Evolutionary conservation across 2,797 vertebrate species (phyloP), one percentile per base, ranked within the genome.

Genomic region (Lindbergichthys nudifrons): DNA sequence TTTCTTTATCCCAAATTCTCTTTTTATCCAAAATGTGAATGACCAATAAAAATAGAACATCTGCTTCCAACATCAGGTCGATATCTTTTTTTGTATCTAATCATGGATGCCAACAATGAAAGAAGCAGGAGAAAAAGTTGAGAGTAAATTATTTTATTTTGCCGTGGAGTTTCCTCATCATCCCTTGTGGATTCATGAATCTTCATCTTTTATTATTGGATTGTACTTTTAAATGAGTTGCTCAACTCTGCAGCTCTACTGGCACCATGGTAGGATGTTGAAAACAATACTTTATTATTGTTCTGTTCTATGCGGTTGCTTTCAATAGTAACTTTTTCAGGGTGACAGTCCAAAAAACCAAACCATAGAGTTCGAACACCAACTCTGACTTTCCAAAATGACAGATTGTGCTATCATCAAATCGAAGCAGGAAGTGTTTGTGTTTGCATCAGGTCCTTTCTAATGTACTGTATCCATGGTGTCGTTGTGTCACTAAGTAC

Each of bases 161-260:
- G 9, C 67, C 10, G 21, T 53, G 53, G 64, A 16, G n/a, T 2
- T 3, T 48, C 26, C 4, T 18, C 51, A 43, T 41, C 15, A 43
- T 41, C 43, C 12, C 13, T 8, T 26, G 32, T 73, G 43, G 19
- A 56, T 39, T 41, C 11, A 48, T 66, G 32, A 64, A 60, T 65
- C 50, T n/a, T 41, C 12, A 51, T 73, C 48, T 21, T 15, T 45
- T 77, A 67, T 72, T 62, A 60, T 68, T 46, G 71, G 14, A 65
- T 65, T 50, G 46, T 70, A 60, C 15, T 48, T n/a, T 63, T 63
- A 54, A 52, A 51, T 13, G 36, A 36, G 59, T 18, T 36, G 26
- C 54, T 75, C 61, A 51, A 10, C 36, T 64, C 41, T 54, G 75
- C 56, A 50, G 51, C 60, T 66, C 43, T 3, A 36, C 21, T 68